Base-by-base conservation (phyloP, 2,113 vertebrate genomes). In the Podarcis muralis region DNA sequence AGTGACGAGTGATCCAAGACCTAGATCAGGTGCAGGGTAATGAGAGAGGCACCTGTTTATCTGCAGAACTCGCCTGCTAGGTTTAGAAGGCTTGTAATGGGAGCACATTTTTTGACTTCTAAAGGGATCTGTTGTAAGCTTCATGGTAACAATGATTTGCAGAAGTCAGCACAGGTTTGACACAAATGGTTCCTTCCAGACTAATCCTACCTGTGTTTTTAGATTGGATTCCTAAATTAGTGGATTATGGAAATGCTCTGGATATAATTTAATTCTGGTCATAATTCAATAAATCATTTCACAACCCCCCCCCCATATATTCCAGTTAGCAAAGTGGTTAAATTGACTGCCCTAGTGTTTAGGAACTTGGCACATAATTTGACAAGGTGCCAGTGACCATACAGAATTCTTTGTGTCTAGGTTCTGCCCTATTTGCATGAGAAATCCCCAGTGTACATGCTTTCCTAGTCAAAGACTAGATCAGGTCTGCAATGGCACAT, bases 31-130 rank as follows among this genome's bases (percentile, higher is more conserved):
- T 71, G 22, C 74, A 69, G 66, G 7, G 0, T 77, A 84, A 25
- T 18, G 16, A 75, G 57, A 5, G 13, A 74, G 75, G 40, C 11
- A 32, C 25, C 2, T 2, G 0, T 79, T 16, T 43, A 27, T 27
- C 6, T 9, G 11, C 76, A 69, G 9, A 80, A 76, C 57, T 27
- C 0, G 27, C 18, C 48, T 81, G 59, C 92, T 59, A 68, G 32
- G 0, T 88, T 6, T 57, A 5, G 57, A 66, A 90, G 3, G 71
- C 62, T 32, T 37, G 0, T 27, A 22, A 1, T 65, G 66, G 16
- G 9, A 6, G 20, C 15, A 6, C 71, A 62, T 75, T 85, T 84
- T 66, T 11, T 13, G 23, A 48, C 43, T 78, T 82, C 1, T 5
- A 40, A 32, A 82, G 37, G 59, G 20, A 43, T 43, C 27, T 40